Evolutionary conservation across 2,888 invertebrate species (phyloP), one percentile per base, ranked within the genome.

Genomic region (Tetragnatha montana): DNA sequence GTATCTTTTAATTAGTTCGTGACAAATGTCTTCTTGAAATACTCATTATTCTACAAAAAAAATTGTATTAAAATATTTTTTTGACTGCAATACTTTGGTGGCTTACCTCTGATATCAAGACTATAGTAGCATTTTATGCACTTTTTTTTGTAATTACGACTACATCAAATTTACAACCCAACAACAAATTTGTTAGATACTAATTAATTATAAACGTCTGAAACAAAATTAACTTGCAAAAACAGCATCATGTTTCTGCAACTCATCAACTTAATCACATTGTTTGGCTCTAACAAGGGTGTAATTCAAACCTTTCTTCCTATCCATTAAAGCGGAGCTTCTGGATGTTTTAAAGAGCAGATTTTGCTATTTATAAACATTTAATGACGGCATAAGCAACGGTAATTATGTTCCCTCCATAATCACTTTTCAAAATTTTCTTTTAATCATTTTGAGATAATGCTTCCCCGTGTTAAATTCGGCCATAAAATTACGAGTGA

Each of bases 281-380:
- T 76, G 71, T 85, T 84, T 78, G 78, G 70, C 69, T 85, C 70
- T 70, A 85, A 78, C 50, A 70, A 85, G 50, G 21, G 49, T 47
- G 76, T 85, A 85, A 85, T 76, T 78, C 76, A 71, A 78, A n/a
- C 78, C 17, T 6, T 19, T n/a, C 7, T 35, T 35, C 35, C 35
- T 50, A 51, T 49, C 71, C 76, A 78, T 76, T 85, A 70, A 50
- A 22, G 22, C 60, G 8, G 14, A n/a, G 21, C 22, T 21, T 7
- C 78, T 14, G 14, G 8, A 10, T 60, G 51, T 60, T 8, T 82
- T 60, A 1, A 10, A 51, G 17, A 73, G 14, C 7, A 73, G 22
- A 82, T 51, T n/a, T 35, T 4, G 14, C 74, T 78, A 82, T 82
- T 82, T 74, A 73, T 82, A 35, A 22, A 21, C 73, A 60, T 74